Base-by-base conservation (phyloP, 2,888 invertebrate species). In the Stenodera caucasica region DNA sequence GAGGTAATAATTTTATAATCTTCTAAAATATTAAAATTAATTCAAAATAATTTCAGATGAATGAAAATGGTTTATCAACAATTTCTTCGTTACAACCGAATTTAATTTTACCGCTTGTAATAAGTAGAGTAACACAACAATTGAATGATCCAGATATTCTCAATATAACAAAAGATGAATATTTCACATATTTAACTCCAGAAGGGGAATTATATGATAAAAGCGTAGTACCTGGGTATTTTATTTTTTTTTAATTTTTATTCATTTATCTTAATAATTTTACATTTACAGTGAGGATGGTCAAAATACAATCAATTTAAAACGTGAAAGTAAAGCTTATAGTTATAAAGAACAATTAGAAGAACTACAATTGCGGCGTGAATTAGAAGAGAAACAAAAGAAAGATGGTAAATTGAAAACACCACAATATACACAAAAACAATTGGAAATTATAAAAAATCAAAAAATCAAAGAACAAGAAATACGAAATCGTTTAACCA, bases 331-430 rank as follows among this genome's bases (percentile, higher is more conserved):
- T 79, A 98, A 97, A 81, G 93, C 90, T 1, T 98, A 98, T 80
- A 95, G 96, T 64, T 97, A 94, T 79, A 94, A 96, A 77, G 98
- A 98, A 64, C 98, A 99, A 78, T 84, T 96, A 74, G 98, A 97
- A 75, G 98, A 98, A 78, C 80, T 96, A 68, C 94, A 97, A 76
- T 82, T 98, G 56, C 84, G 93, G n/a, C 88, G 94, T 63, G 97
- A 98, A 81, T 82, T 97, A 18, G 96, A 96, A 70, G 96, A 95
- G 71, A 95, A 95, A 79, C 88, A 88, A 56, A 87, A 88, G 29
- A 86, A 86, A 60, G 91, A 92, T 72, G 94, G 94, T 0, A 92
- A 91, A 78, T 79, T 88, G 37, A 90, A 90, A 70, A 88, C 87
- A 49, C 87, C 88, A 0, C 86, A 88, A 71, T 80, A 91, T 52